Base-by-base conservation (phyloP, 1,140 invertebrate genomes). In the Gryllus bimaculatus region DNA sequence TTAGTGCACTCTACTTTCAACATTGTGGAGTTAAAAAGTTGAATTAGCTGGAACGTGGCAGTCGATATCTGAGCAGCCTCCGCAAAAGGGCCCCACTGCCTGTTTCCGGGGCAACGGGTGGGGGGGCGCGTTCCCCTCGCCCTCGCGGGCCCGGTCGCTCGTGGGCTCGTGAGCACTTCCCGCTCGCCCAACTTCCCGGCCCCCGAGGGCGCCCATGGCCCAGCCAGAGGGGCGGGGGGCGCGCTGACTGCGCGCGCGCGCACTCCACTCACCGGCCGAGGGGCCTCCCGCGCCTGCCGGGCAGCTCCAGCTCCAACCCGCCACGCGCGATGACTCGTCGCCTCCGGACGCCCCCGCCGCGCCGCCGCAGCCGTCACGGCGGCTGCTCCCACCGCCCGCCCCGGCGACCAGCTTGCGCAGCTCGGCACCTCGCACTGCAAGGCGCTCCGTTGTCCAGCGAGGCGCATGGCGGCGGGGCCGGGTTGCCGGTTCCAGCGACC, bases 401-500 rank as follows among this genome's bases (percentile, higher is more conserved):
- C 88, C 89, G 1, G 89, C 81, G 13, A 84, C 82, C 47, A 83
- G 76, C 80, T 83, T 83, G 18, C 82, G 81, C 12, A 86, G 77
- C 79, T 86, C 84, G 4, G 89, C 86, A 93, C 86, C 83, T 94
- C 92, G 47, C 89, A 88, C 77, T 90, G 90, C n/a, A 93, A n/a
- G 85, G 78, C 88, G 87, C 81, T 91, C n/a, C 90, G 81, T 93
- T 92, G 82, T 92, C 90, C 78, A 90, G 83, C 88, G 8, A 94
- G 84, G 79, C 91, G 85, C 47, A 89, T 86, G 0, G 89, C 86
- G 48, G 87, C 86, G 2, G n/a, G n/a, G 87, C 85, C 8, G 85
- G 76, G 47, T 87, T 86, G 10, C 83, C 84, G 76, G n/a, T n/a
- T 80, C 78, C 48, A 47, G 39, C 10, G 39, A 48, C 26, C 48